phyloP scores from a whole-genome alignment of 2,888 invertebrate genomes.

The Cremastinae sp. region DNA sequence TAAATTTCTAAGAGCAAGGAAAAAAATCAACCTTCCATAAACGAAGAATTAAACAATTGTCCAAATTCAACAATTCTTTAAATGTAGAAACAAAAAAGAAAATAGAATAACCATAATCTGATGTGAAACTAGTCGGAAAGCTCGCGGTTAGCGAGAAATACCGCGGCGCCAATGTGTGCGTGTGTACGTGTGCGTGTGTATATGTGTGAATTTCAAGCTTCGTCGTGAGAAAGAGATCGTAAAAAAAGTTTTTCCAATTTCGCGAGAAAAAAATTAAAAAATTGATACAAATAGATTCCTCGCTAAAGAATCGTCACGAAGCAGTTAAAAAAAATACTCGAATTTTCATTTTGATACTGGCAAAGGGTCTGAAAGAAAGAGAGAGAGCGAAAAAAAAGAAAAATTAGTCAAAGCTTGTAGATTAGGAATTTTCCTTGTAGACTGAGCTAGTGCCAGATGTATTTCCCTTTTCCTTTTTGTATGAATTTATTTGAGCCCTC shows the following conservation, averaged over 20 bases:
- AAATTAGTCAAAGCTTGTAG: constrained; percentile 53
- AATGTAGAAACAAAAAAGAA: constrained; percentile 21
- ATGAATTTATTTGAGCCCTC: constrained; percentile 18
- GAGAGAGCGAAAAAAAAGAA: constrained; percentile 20
- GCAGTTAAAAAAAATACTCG: constrained; percentile 13
- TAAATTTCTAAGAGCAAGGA: constrained; percentile 84
- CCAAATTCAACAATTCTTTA: constrained; percentile 6
- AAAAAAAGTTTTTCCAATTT: constrained; percentile 4
- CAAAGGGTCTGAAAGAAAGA: constrained; percentile 21
- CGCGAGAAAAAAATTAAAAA: background rate
- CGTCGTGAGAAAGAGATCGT: constrained; percentile 16
- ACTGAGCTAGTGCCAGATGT: constrained; percentile 50
- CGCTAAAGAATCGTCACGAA: background rate
- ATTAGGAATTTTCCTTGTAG: constrained; percentile 41
- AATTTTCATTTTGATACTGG: constrained; percentile 25
- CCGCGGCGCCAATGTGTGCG: constrained; percentile 49
- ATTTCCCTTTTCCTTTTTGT: constrained; percentile 25
- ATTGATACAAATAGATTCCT: no score
- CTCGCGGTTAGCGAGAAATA: constrained; percentile 45
- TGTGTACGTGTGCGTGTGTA: constrained; percentile 38
- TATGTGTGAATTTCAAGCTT: constrained; percentile 27
- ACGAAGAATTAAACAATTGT: background rate
- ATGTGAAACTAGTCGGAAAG: constrained; percentile 59
- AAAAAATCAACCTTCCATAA: background rate
- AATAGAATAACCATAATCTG: constrained; percentile 42